These are phyloP conservation scores for Ardeotis arabs DNA, from an alignment of 2,113 vertebrate genomes.

Conservation along the genomic window DNA sequence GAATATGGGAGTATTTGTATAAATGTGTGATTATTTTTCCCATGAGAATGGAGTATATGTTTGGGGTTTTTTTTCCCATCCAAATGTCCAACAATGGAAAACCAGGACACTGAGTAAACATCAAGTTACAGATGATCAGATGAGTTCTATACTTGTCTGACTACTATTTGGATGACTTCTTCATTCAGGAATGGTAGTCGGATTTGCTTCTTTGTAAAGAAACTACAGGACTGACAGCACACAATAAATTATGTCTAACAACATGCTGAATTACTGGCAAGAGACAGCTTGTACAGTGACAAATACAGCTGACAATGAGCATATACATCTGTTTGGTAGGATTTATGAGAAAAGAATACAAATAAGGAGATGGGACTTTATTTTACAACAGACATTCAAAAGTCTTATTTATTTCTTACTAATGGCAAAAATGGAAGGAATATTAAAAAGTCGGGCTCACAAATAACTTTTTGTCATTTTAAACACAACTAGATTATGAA, in stretches of 20 bases:
- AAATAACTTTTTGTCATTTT: constrained; percentile 10
- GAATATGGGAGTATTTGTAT: constrained; percentile 18
- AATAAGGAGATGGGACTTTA: constrained; percentile 26
- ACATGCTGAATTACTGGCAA: constrained; percentile 73
- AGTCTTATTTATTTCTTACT: constrained; percentile 10
- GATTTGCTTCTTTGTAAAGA: constrained; percentile 71
- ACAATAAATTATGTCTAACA: constrained; percentile 80
- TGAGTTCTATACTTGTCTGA: constrained; percentile 52
- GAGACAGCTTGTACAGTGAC: constrained; percentile 70
- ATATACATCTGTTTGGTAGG: constrained; percentile 71
- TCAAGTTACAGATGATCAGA: constrained; percentile 13
- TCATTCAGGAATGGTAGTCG: constrained; percentile 59
- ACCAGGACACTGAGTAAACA: background rate
- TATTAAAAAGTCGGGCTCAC: background rate
- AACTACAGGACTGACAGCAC: constrained; percentile 66
- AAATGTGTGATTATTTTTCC: constrained; percentile 36
- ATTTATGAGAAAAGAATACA: constrained; percentile 74
- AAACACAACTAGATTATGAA: constrained; percentile 44
- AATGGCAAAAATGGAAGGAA: constrained; percentile 20
- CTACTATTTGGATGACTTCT: constrained; percentile 61
- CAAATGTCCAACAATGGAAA: background rate
- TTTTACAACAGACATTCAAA: constrained; percentile 26
- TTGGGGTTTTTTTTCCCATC: background rate
- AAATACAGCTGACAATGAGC: constrained; percentile 76
- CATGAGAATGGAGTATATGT: background rate